Evolutionary conservation across 1,140 invertebrate species (phyloP), one percentile per base, ranked within the genome.

Genomic region (Drosophila aff.): DNA sequence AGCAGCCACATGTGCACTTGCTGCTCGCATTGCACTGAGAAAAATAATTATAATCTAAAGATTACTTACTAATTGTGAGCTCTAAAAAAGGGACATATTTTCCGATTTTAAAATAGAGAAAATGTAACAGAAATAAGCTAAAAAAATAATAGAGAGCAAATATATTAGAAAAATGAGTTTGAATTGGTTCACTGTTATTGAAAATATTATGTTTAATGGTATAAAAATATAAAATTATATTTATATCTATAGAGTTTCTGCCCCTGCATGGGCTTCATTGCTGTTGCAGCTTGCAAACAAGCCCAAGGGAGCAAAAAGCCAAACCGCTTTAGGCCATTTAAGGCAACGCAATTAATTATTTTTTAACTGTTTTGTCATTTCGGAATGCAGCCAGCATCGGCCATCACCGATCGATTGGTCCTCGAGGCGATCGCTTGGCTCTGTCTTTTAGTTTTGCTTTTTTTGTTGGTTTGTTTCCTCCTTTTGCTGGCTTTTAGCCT

Each of bases 331-430:
- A 81, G 72, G 76, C 91, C 91, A 92, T 92, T 92, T 92, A 92
- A 86, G 91, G 91, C 69, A 92, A 91, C 87, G 87, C 91, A 92
- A 92, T 92, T 92, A 92, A 92, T 92, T 92, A 92, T 92, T 92
- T 92, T 92, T 92, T 92, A 92, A 92, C 91, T 92, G 91, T 92
- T 92, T 92, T 91, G 91, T 92, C 91, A 92, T 92, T 91, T 92
- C 76, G 91, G 91, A 92, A 91, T 91, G 87, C 83, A 76, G 50
- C 64, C 57, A 81, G 82, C 78, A 76, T 57, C 53, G 53, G 75
- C 85, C 81, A 89, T 81, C 81, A 69, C 83, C 87, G 84, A 89
- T 87, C 85, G 81, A 85, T 90, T 84, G 84, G 77, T 65, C 72
- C 18, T 68, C 52, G 21, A 40, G 38, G 53, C 53, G 53, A 57